Evolutionary conservation across 1,140 invertebrate species (phyloP), one percentile per base, ranked within the genome.

Genomic region (Pseudomyrmex sp.): DNA sequence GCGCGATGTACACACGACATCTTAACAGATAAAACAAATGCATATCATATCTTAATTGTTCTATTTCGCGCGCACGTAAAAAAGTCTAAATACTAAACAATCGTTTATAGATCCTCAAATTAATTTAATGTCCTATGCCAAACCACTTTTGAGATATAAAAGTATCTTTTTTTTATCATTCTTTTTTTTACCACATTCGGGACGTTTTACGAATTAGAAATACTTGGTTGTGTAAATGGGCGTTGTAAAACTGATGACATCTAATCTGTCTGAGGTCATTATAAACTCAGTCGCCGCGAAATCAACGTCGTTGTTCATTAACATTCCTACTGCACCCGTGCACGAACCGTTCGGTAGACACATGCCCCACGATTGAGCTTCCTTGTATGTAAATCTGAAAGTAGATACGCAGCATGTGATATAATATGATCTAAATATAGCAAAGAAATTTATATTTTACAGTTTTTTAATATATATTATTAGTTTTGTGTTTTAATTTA

Each of bases 161-260:
- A 35, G 0, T 35, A 7, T 35, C 35, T 35, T 35, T 35, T 35
- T 35, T 35, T 35, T 35, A 35, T 35, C 0, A 35, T 35, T 35
- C 4, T 35, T 7, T 0, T 35, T 52, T 52, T 52, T 52, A 52
- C 1, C 13, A 52, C 4, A n/a, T 26, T 74, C 8, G n/a, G 10
- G 77, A 56, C 50, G 13, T 61, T 52, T 35, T 10, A 48, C n/a
- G 2, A 58, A 56, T 15, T 58, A 5, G 4, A 44, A 54, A 54
- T 74, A 59, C 93, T 92, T 94, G 0, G 93, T 90, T 13, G 92
- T 85, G 18, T 92, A 93, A 15, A 94, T 72, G 2, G 94, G 93
- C 13, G 91, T 93, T 12, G 93, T 94, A 76, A 93, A 94, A 62
- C 91, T 82, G 0, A 94, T 84, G n/a, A 79, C 85, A 7, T 91